Conservation (phyloP, 1,140 invertebrate genomes). For the Adoxophyes honmai region DNA sequence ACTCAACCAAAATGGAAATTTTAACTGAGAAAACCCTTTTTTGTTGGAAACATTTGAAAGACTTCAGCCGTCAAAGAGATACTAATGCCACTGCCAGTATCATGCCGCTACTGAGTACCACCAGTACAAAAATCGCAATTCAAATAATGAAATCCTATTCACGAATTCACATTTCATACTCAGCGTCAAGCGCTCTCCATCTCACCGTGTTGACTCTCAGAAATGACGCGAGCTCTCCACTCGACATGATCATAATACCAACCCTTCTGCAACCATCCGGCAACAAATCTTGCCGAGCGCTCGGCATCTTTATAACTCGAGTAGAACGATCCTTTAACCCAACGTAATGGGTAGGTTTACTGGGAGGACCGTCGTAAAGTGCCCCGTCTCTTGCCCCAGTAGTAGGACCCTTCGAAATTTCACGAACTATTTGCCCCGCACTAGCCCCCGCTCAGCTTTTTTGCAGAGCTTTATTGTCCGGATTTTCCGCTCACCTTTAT, state of each 20-base stretch:
- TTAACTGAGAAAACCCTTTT: no score
- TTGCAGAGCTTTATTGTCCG: constrained; percentile 74
- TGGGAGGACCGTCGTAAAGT: constrained; percentile 71
- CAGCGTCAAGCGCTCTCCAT: constrained; percentile 62
- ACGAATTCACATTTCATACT: constrained; percentile 40
- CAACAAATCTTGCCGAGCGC: constrained; percentile 67
- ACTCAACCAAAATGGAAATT: no score
- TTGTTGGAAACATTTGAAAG: no score
- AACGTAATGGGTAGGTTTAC: constrained; percentile 73
- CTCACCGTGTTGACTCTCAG: constrained; percentile 70
- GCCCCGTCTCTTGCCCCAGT: constrained; percentile 45
- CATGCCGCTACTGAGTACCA: no score
- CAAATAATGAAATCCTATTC: constrained; percentile 20
- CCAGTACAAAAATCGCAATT: no score
- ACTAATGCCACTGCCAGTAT: no score
- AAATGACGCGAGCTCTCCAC: constrained; percentile 65
- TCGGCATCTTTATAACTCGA: constrained; percentile 73
- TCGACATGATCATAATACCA: constrained; percentile 72
- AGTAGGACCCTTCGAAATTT: constrained; percentile 66
- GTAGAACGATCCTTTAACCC: constrained; percentile 71
- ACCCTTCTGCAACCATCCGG: constrained; percentile 73
- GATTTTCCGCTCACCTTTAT: constrained; percentile 76
- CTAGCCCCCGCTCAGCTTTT: constrained; percentile 70
- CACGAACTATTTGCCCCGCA: constrained; percentile 73
- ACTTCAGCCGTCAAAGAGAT: no score